Conservation (phyloP, 2,113 vertebrate genomes). For the Hippocampus abdominalis region DNA sequence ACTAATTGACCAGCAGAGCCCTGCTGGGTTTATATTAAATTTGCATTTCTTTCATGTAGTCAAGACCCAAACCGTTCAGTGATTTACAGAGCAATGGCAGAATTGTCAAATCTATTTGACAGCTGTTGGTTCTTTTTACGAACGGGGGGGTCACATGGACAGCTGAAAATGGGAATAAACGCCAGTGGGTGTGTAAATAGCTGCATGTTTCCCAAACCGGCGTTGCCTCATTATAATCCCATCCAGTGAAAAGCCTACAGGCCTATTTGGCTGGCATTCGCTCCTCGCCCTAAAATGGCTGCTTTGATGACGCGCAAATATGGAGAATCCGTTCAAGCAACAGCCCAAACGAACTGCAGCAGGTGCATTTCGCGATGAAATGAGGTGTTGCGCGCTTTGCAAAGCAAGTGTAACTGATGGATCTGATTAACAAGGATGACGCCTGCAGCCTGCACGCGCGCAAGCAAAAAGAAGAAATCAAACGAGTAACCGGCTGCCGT, state of each 20-base stretch:
- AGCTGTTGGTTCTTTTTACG: no score
- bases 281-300: not conserved
- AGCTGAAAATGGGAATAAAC: not conserved
- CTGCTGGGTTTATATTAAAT: no score
- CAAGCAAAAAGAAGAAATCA: slow-evolving; percentile 16
- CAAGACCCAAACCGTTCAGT: no score
- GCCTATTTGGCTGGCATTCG: not conserved
- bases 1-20: no score
- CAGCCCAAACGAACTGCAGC: slow-evolving; percentile 38
- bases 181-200: not conserved
- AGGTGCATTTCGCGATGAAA: slow-evolving; percentile 65
- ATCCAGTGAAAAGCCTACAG: not conserved
- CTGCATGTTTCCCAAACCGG: not conserved
- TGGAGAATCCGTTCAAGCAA: not conserved
- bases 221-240: not conserved
- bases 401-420: slow-evolving; percentile 64
- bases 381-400: slow-evolving; percentile 55
- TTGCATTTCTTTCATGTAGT: no score
- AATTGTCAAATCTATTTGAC: no score
- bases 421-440: slow-evolving; percentile 66
- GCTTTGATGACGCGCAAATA: slow-evolving; percentile 1
- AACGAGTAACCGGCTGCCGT: slow-evolving; percentile 20
- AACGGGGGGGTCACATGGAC: not conserved
- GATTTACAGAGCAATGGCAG: no score
- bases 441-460: slow-evolving; percentile 50